Conservation (phyloP, 2,888 invertebrate genomes). For the Chaitophorus viminalis region DNA sequence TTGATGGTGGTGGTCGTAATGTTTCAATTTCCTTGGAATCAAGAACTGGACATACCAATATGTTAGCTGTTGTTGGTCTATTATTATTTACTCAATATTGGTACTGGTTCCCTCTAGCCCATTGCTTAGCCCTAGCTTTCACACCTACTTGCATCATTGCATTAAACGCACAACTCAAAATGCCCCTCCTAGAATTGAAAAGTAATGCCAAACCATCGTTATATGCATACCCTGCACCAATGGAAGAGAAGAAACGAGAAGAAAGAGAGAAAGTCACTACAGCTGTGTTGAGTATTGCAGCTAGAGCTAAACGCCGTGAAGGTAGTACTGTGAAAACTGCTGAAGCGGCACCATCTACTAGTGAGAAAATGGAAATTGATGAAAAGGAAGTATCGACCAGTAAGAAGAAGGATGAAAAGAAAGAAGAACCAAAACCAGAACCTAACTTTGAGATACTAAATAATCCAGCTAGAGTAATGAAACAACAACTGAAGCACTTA, state of each 20-base stretch:
- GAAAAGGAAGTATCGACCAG: slow-evolving; percentile 69
- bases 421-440: slow-evolving; percentile 85
- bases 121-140: slow-evolving; percentile 94
- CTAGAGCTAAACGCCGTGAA: slow-evolving; percentile 77
- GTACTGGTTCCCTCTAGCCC: slow-evolving; percentile 99
- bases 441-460: slow-evolving; percentile 89
- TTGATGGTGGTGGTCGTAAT: slow-evolving; percentile 83
- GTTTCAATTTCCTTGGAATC: slow-evolving; percentile 95
- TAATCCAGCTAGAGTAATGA: slow-evolving; percentile 94
- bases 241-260: slow-evolving; percentile 98
- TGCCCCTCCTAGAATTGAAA: slow-evolving; percentile 91
- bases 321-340: slow-evolving; percentile 73
- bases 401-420: slow-evolving; percentile 68
- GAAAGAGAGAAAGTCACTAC: slow-evolving; percentile 98
- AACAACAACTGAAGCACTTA: slow-evolving; percentile 80
- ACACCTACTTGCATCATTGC: slow-evolving; percentile 96
- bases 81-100: slow-evolving; percentile 98
- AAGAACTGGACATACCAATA: slow-evolving; percentile 95
- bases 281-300: slow-evolving; percentile 96
- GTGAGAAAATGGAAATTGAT: slow-evolving; percentile 69
- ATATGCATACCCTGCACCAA: slow-evolving; percentile 95
- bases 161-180: slow-evolving; percentile 90
- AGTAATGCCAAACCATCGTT: slow-evolving; percentile 94
- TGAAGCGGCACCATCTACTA: slow-evolving; percentile 67
- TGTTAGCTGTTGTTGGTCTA: slow-evolving; percentile 96